Percentiles rank a stretch among this genome's conserved stretches.
Evolutionary conservation across 1,140 invertebrate species (phyloP).

Genomic region (Procambarus clarkii): DNA sequence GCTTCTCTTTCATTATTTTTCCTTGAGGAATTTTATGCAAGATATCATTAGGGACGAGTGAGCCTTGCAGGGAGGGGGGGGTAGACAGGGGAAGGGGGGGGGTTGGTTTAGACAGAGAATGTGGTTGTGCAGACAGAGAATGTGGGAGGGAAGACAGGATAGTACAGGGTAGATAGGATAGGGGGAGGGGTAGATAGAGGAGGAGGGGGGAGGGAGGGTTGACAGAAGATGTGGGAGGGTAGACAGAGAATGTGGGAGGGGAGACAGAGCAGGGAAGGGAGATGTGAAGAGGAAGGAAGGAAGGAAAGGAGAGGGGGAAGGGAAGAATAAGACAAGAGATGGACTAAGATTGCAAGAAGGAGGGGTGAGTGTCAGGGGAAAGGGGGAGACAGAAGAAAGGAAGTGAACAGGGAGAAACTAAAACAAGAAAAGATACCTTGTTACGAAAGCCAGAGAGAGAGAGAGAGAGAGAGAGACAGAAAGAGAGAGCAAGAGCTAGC

Average conservation of each 20-base stretch:
- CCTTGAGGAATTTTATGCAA: slow-evolving; percentile 57
- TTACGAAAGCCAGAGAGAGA: background rate
- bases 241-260: too few species aligned
- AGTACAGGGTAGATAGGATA: background rate
- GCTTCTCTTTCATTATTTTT: slow-evolving; percentile 46
- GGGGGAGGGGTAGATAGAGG: background rate
- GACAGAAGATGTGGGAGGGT: too few species aligned
- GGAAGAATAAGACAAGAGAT: background rate
- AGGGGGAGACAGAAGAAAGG: too few species aligned
- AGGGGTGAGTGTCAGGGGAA: background rate
- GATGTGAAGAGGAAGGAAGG: background rate
- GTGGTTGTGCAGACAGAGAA: too few species aligned
- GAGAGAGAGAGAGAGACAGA: background rate
- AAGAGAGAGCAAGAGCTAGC: background rate
- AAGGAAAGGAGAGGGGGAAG: background rate
- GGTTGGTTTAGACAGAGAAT: too few species aligned
- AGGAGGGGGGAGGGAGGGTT: too few species aligned
- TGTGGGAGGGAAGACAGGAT: too few species aligned
- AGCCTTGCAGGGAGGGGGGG: too few species aligned
- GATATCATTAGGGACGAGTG: slow-evolving; percentile 37
- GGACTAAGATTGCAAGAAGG: slow-evolving; percentile 1
- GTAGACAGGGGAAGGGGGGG: too few species aligned
- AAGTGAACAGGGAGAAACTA: too few species aligned
- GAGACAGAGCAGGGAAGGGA: background rate
- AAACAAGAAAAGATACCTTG: too few species aligned